Evolutionary conservation across 2,113 vertebrate genomes (phyloP), one percentile per base, ranked within the genome.

Genomic region (Turdus rufiventris): DNA sequence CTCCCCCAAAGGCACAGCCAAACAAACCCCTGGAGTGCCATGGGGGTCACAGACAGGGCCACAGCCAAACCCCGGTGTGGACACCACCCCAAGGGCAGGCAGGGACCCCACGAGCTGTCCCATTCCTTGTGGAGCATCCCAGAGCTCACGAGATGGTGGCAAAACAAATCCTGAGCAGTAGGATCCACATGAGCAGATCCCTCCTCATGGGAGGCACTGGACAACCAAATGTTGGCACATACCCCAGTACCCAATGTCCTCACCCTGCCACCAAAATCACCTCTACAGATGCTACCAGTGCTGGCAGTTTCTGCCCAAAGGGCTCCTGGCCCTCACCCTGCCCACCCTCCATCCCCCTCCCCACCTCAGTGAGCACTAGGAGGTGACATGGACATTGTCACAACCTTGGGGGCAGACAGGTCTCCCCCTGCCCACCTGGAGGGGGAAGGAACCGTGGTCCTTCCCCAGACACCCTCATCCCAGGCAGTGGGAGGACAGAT

Each of bases 401-500:
- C 80, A 70, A 47, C 51, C 85, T 26, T 4, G 1, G 7, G 45
- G 5, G 18, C 33, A n/a, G 53, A 10, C 4, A 1, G 48, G 29
- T 42, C 8, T 14, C 61, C 23, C 6, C 0, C 0, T 3, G 0
- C 31, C 76, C 50, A 42, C 48, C 48, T 18, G 7, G 31, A 47
- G 5, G 1, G 1, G 34, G 63, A 56, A 36, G 65, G 7, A 84
- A 42, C 23, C 1, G 0, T 1, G 12, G 28, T 58, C 31, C n/a
- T 29, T 77, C n/a, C 36, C 12, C 51, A 24, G 24, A 33, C 28
- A 50, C 26, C 56, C 29, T 29, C 29, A 14, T 5, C 14, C 19
- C 54, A 73, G 34, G 12, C 29, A 60, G 40, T 0, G 0, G 26
- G 19, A 65, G 56, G 26, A 60, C 0, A 0, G n/a, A 4, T 50